A percentile compares a stretch with the other conserved stretches of the same genome.
phyloP scores from a whole-genome alignment of 2,888 invertebrate genomes.

The Endomychus coccineus region DNA sequence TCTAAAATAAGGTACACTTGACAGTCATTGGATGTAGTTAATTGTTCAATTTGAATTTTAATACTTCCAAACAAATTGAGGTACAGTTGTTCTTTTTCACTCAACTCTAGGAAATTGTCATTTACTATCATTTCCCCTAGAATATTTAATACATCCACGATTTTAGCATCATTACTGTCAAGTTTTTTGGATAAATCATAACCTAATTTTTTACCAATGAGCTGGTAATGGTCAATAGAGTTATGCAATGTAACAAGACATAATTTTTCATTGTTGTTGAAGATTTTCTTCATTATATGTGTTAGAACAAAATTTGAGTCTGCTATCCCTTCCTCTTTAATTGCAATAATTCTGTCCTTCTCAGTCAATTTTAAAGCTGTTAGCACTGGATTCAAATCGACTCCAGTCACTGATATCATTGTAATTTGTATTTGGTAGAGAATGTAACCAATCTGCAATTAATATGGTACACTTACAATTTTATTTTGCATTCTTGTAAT shows the following conservation, averaged over 20 bases:
- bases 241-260: slow-evolving; percentile 64
- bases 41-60: slow-evolving; percentile 4
- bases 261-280: slow-evolving; percentile 53
- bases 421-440: too few relatives aligned
- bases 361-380: slow-evolving; percentile 59
- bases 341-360: slow-evolving; percentile 53
- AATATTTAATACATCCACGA: slow-evolving; percentile 39
- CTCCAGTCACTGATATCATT: slow-evolving; percentile 4
- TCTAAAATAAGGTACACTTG: slow-evolving; percentile 51
- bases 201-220: slow-evolving; percentile 65
- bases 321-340: slow-evolving; percentile 62
- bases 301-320: slow-evolving; percentile 68
- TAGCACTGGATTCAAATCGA: slow-evolving; percentile 29
- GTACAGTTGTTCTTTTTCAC: slow-evolving; percentile 35
- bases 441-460: too few relatives aligned
- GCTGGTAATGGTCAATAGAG: slow-evolving; percentile 64
- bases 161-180: slow-evolving; percentile 42
- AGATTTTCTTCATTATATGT: slow-evolving; percentile 59
- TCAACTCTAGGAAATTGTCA: slow-evolving; percentile 18
- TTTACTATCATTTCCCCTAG: slow-evolving; percentile 41
- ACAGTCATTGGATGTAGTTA: slow-evolving; percentile 2
- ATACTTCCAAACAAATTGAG: slow-evolving; percentile 43
- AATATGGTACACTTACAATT: too few relatives aligned
- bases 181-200: slow-evolving; percentile 55
- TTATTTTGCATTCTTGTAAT: too few relatives aligned